These are phyloP conservation scores for Serilophus lunatus DNA, from an alignment of 2,113 vertebrate species.

Conservation along the genomic window DNA sequence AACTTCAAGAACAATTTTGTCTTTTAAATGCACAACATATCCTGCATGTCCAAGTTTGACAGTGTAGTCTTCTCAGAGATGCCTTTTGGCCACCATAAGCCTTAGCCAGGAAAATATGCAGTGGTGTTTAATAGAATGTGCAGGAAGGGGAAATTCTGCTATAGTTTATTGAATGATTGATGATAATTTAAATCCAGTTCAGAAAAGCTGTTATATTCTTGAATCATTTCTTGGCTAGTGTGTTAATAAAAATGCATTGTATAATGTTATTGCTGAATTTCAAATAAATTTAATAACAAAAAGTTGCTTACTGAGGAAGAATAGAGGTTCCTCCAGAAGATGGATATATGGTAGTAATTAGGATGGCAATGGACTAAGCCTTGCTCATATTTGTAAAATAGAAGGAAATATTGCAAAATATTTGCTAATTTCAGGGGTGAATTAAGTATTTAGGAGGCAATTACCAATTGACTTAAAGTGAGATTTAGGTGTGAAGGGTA, in stretches of 20 bases:
- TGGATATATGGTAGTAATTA: background rate
- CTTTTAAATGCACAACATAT: background rate
- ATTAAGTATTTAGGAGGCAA: background rate
- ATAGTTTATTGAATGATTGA: background rate
- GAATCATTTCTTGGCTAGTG: background rate
- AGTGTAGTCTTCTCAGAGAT: background rate
- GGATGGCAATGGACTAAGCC: background rate
- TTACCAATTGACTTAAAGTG: background rate
- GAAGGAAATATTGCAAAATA: background rate
- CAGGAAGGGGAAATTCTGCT: background rate
- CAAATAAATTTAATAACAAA: background rate
- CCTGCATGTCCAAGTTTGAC: background rate
- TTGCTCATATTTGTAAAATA: background rate
- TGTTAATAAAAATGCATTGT: slow-evolving; percentile 17
- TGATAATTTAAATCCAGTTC: slow-evolving; percentile 15
- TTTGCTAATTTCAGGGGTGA: background rate
- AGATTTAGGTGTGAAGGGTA: background rate
- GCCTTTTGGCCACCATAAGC: background rate
- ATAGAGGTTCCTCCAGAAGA: background rate
- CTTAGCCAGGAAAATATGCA: slow-evolving; percentile 6
- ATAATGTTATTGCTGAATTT: slow-evolving; percentile 4
- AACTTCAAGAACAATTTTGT: background rate
- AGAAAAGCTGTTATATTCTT: slow-evolving; percentile 4
- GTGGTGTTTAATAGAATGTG: background rate
- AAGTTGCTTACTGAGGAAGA: background rate